Conservation (phyloP, 2,888 invertebrate genomes). For the Coenonympha glycerion region DNA sequence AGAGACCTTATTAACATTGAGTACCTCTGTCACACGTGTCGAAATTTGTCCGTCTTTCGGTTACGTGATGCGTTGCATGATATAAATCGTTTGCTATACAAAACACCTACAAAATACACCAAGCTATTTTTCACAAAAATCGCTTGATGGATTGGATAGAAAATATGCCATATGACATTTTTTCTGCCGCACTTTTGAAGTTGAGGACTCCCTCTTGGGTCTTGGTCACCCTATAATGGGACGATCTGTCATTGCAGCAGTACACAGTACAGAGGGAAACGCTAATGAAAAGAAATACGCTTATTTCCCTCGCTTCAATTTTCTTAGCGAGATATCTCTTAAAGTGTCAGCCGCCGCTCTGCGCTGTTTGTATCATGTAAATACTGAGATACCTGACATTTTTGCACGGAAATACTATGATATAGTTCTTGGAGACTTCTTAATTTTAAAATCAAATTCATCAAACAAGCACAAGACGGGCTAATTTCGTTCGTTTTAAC, state of each 20-base stretch:
- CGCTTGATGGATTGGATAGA: too few relatives aligned
- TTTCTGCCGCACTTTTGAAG: too few relatives aligned
- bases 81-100: too few relatives aligned
- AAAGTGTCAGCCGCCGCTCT: conserved; percentile 9
- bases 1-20: too few relatives aligned
- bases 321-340: conserved; percentile 17
- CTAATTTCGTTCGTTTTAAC: too few relatives aligned
- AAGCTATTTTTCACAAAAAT: too few relatives aligned
- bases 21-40: too few relatives aligned
- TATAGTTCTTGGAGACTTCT: neutral
- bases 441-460: neutral
- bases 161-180: too few relatives aligned
- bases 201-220: too few relatives aligned
- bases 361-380: conserved; percentile 4
- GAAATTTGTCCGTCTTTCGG: neutral
- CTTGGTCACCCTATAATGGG: conserved; percentile 5
- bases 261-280: conserved; percentile 14
- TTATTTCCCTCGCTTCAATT: conserved; percentile 20
- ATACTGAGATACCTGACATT: neutral
- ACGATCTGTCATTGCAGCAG: conserved; percentile 11
- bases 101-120: too few relatives aligned
- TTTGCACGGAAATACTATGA: neutral
- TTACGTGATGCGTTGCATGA: too few relatives aligned
- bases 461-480: neutral
- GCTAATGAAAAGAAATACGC: conserved; percentile 28